Base-by-base conservation (phyloP, 2,797 vertebrate species). In the Acipenser oxyrinchus region DNA sequence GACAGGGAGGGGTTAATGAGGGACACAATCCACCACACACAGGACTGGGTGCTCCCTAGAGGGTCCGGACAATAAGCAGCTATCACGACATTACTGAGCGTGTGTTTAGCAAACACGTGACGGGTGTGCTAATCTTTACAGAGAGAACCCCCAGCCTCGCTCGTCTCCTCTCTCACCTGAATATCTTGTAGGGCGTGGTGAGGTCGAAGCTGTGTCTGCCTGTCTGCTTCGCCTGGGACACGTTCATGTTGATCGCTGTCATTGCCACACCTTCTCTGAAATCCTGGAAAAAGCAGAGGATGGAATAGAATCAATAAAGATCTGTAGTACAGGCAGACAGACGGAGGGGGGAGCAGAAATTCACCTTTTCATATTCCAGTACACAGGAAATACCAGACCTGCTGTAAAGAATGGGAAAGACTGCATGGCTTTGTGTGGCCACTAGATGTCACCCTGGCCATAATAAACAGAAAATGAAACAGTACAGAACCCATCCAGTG, bases 261-360 rank as follows among this genome's bases (percentile, higher is more conserved):
- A 81, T 86, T 53, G 87, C 89, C 0, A 91, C 63, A 6, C 89
- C 87, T 68, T 87, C 69, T 71, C 69, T 78, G 70, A 80, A 91
- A 68, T 83, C 73, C 51, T 84, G 68, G 8, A 10, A 13, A 13
- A 18, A 0, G 23, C 23, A 37, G 23, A 37, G 23, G 23, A 13
- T 13, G 13, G n/a, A 37, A 37, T 37, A 37, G 2, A 37, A 37
- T 37, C 23, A 37, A 37, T 37, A 37, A 37, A 18, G 23, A 37
- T 37, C 23, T 37, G 23, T 37, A 37, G 15, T 18, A 18, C 65
- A 48, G 10, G 18, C 15, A 59, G 1, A 58, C 48, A 23, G 15
- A 68, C 0, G 49, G 49, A 12, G 12, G 9, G 59, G 12, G 63
- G 11, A 10, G 8, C 15, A 23, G 9, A 15, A 6, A 15, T n/a